Conservation (phyloP, 2,797 vertebrate genomes). For the Myotis vivesi region DNA sequence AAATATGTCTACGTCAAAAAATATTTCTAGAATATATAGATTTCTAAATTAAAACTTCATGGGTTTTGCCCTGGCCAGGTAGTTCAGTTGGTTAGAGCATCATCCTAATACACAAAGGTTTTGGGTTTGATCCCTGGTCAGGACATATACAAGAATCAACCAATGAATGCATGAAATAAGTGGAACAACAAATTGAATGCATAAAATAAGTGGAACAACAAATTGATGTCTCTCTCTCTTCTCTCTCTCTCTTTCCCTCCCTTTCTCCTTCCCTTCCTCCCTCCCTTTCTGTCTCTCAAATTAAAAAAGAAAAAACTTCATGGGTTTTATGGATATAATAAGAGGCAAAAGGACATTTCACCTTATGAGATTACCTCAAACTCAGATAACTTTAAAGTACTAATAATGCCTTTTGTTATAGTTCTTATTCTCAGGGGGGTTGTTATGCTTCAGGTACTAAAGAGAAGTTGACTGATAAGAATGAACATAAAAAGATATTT, state of each 20-base stretch:
- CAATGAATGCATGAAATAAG: no score
- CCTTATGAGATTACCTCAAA: neutral
- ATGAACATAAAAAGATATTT: neutral
- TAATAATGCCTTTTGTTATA: neutral
- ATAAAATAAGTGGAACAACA: no score
- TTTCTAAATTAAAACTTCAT: conserved; percentile 15
- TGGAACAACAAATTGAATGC: neutral
- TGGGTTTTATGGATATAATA: neutral
- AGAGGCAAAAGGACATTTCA: neutral
- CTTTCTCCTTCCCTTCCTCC: no score
- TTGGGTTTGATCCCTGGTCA: no score
- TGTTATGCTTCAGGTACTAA: neutral
- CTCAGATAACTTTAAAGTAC: neutral
- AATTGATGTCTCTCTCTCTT: neutral
- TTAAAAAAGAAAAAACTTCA: neutral
- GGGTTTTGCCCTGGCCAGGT: neutral
- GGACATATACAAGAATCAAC: no score
- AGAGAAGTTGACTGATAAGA: neutral
- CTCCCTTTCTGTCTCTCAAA: no score
- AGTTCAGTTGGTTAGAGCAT: no score
- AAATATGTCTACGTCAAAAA: neutral
- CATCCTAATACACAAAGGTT: no score
- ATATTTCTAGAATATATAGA: neutral
- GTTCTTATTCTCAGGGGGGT: neutral
- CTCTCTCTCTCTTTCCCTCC: no score